These are phyloP conservation scores for Glossosoma conforme DNA, from an alignment of 1,140 invertebrate species.

Conservation along the genomic window DNA sequence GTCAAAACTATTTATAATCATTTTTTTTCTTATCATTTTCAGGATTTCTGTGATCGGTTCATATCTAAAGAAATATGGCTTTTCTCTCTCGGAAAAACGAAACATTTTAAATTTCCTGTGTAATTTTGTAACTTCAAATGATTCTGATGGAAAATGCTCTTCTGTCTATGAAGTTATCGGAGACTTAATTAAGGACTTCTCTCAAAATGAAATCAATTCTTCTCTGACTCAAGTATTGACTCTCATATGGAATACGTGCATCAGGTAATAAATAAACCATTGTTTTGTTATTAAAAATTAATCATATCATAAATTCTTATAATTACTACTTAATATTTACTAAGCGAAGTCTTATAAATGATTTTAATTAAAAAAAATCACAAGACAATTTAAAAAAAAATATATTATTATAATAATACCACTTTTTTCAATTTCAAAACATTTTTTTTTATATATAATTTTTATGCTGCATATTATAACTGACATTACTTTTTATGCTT, in stretches of 20 bases:
- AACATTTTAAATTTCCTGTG: conserved; percentile 33
- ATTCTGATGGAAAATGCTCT: conserved; percentile 30
- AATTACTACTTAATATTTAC: conserved; percentile 1
- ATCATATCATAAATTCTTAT: conserved; percentile 9
- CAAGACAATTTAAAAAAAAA: background rate
- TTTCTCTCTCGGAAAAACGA: conserved; percentile 33
- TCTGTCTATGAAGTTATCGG: conserved; percentile 33
- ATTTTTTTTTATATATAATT: conserved; percentile 1
- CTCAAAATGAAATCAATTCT: conserved; percentile 21
- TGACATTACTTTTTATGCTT: too few relatives aligned
- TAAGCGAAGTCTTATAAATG: too few relatives aligned
- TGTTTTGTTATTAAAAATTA: background rate
- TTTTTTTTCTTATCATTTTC: conserved; percentile 25
- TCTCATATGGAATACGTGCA: conserved; percentile 41
- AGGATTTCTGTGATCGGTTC: conserved; percentile 38
- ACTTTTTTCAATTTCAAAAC: background rate
- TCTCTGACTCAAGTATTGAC: conserved; percentile 21
- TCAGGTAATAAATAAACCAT: conserved; percentile 34
- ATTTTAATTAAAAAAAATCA: too few relatives aligned
- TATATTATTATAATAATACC: background rate
- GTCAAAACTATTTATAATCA: too few relatives aligned
- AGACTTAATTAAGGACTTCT: conserved; percentile 31
- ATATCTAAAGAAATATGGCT: conserved; percentile 37
- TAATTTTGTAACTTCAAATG: conserved; percentile 31
- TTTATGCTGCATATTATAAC: conserved; percentile 5